Evolutionary conservation across 2,113 vertebrate species (phyloP).

Genomic region (Platanista minor): DNA sequence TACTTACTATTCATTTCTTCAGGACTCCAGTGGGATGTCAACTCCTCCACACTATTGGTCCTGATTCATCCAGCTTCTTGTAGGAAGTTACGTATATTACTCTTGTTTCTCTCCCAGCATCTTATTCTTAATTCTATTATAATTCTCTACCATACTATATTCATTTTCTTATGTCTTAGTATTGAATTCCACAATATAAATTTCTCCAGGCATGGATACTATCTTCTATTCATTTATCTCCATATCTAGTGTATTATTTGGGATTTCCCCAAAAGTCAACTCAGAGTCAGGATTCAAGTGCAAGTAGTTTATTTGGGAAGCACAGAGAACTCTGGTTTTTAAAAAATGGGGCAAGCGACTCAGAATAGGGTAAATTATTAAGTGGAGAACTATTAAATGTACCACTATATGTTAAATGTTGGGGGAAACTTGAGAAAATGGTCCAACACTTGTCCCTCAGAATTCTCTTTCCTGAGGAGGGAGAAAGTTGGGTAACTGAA

Average conservation of each 20-base stretch:
- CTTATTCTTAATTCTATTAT: neutral
- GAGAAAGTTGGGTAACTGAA: neutral
- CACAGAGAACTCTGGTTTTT: neutral
- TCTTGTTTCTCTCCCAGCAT: neutral
- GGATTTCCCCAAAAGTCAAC: neutral
- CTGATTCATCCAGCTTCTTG: neutral
- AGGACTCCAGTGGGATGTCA: neutral
- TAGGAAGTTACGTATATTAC: neutral
- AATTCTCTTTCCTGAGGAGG: neutral
- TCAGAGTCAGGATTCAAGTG: neutral
- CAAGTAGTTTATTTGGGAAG: neutral
- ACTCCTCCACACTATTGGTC: neutral
- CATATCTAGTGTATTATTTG: neutral
- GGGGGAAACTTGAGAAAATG: neutral
- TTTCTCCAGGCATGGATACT: neutral
- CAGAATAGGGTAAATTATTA: neutral
- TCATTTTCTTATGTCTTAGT: neutral
- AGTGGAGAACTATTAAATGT: neutral
- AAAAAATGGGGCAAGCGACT: neutral
- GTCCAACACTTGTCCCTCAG: neutral
- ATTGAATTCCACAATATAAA: neutral
- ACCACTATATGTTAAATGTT: neutral
- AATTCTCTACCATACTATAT: neutral
- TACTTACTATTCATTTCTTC: neutral
- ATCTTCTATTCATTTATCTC: neutral